Percentiles rank a stretch among this genome's conserved stretches.
phyloP scores from a whole-genome alignment of 1,140 invertebrate genomes.

The Drosophila kanapiae region DNA sequence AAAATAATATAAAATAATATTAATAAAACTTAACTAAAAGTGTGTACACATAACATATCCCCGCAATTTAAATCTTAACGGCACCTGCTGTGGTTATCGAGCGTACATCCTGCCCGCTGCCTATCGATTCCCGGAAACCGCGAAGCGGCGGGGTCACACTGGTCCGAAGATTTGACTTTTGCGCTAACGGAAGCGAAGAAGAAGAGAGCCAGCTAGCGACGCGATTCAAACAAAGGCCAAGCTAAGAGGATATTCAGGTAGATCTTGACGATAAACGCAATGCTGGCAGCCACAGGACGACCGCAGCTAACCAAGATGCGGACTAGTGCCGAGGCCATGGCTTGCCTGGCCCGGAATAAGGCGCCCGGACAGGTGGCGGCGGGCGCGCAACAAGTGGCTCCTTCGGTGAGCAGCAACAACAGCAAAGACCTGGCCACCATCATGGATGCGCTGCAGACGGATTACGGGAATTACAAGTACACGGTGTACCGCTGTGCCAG shows the following conservation, averaged over 20 bases:
- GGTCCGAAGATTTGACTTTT: conserved; percentile 67
- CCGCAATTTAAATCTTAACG: neutral
- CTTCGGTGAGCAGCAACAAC: conserved; percentile 19
- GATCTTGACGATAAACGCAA: conserved; percentile 2
- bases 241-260: neutral
- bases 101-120: neutral
- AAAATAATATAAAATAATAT: too few species aligned
- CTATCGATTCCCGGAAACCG: neutral
- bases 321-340: conserved; percentile 45
- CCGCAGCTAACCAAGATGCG: conserved; percentile 55
- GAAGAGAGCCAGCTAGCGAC: conserved; percentile 43
- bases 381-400: conserved; percentile 43
- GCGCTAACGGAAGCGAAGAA: conserved; percentile 63
- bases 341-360: conserved; percentile 49
- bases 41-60: neutral
- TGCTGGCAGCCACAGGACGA: conserved; percentile 1
- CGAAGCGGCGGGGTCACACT: conserved; percentile 4
- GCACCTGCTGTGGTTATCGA: neutral
- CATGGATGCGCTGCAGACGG: conserved; percentile 60
- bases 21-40: neutral
- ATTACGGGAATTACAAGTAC: conserved; percentile 75
- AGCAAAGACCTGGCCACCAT: conserved; percentile 64
- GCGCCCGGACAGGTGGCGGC: conserved; percentile 19
- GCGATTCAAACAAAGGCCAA: conserved; percentile 16
- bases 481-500: conserved; percentile 82